Evolutionary conservation across 2,797 vertebrate genomes (phyloP).

Genomic region (Microcaecilia unicolor): DNA sequence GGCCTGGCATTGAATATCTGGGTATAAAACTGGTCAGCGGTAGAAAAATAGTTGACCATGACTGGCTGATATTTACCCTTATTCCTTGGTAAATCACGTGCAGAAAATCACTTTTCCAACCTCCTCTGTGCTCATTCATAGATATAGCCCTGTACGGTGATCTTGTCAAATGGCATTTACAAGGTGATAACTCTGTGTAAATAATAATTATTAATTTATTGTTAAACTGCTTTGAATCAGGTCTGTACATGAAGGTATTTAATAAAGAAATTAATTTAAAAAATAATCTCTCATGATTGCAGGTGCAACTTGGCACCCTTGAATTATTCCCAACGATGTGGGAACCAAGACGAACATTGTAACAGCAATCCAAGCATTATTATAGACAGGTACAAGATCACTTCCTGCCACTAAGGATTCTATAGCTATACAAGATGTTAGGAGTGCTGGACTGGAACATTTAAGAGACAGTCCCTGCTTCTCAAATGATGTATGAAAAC

Average conservation of each 20-base stretch:
- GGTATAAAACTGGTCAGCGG: too few species aligned
- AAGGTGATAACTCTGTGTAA: background rate
- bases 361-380: constrained; percentile 24
- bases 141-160: too few species aligned
- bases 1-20: too few species aligned
- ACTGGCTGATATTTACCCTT: too few species aligned
- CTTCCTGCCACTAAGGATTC: too few species aligned
- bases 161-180: background rate
- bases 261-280: background rate
- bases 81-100: too few species aligned
- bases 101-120: too few species aligned
- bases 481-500: too few species aligned
- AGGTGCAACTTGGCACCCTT: constrained; percentile 21
- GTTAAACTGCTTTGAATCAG: background rate
- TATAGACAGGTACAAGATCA: background rate
- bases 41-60: too few species aligned
- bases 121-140: too few species aligned
- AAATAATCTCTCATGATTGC: background rate
- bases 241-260: background rate
- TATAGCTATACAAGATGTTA: background rate
- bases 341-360: constrained; percentile 21
- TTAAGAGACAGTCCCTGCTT: too few species aligned
- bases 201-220: background rate
- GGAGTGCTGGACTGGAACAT: too few species aligned
- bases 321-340: constrained; percentile 9